Percentiles rank a stretch among this genome's conserved stretches.
phyloP scores from a whole-genome alignment of 53 echinoderm and acorn worm species.

The Mesocentrotus franciscanus region DNA sequence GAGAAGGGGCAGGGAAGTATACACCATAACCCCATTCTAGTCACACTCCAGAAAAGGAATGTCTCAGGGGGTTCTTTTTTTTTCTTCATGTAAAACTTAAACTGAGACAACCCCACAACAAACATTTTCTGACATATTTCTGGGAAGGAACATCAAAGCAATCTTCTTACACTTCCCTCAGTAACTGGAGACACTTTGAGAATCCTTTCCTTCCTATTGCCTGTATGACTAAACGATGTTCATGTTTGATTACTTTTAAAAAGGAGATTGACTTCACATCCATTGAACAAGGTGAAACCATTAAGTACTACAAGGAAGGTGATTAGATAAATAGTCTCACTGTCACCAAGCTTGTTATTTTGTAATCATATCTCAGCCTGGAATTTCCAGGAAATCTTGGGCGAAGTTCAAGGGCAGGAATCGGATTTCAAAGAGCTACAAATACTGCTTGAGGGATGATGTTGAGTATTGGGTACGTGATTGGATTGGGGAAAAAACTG shows the following conservation, averaged over 20 bases:
- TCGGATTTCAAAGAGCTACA: not conserved
- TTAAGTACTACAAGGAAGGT: not conserved
- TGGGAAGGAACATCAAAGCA: not conserved
- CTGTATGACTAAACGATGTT: not conserved
- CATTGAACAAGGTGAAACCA: not conserved
- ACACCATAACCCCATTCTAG: not conserved
- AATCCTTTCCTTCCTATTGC: not conserved
- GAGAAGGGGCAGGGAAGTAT: not conserved
- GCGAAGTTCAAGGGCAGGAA: not conserved
- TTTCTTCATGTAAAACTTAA: not conserved
- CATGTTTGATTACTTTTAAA: not conserved
- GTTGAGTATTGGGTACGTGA: not conserved
- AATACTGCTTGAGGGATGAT: not conserved
- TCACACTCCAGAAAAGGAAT: not conserved
- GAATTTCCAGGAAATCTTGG: slow-evolving; percentile 9
- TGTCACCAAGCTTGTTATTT: slow-evolving; percentile 20
- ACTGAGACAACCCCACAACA: not conserved
- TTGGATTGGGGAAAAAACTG: not conserved
- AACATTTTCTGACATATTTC: not conserved
- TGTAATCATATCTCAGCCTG: slow-evolving; percentile 1
- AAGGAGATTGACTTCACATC: not conserved
- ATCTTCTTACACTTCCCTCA: not conserved
- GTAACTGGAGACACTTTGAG: not conserved
- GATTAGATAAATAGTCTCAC: not conserved
- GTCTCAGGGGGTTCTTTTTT: not conserved